Conservation (phyloP, 2,797 vertebrate genomes). For the Periophthalmus magnuspinnatus region DNA sequence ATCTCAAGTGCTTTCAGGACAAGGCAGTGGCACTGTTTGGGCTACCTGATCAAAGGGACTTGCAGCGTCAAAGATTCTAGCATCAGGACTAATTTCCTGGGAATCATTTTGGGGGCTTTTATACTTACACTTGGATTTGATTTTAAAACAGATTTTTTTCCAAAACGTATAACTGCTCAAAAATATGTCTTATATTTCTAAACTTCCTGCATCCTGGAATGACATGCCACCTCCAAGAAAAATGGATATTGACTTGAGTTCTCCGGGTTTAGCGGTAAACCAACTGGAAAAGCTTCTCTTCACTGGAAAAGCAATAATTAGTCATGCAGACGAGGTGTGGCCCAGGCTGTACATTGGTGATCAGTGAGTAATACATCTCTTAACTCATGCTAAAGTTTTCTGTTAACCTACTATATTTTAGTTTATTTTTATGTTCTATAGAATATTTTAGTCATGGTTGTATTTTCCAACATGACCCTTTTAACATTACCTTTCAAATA, state of each 20-base stretch:
- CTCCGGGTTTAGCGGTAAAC: constrained; percentile 84
- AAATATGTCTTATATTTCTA: constrained; percentile 67
- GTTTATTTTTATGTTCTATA: neutral
- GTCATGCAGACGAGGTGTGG: constrained; percentile 91
- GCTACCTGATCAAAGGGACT: constrained; percentile 11
- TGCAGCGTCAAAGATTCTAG: neutral
- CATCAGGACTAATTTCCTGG: neutral
- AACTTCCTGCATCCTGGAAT: constrained; percentile 63
- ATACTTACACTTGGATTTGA: neutral
- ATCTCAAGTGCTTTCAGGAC: constrained; percentile 25
- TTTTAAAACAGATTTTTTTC: neutral
- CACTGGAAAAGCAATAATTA: constrained; percentile 84
- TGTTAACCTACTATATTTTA: neutral
- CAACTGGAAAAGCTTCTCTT: constrained; percentile 87
- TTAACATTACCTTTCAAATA: neutral
- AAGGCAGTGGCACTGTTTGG: constrained; percentile 7
- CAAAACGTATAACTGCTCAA: neutral
- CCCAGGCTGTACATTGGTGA: constrained; percentile 90
- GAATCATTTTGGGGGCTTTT: neutral
- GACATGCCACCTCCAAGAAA: constrained; percentile 46
- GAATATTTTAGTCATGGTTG: neutral
- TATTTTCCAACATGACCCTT: neutral
- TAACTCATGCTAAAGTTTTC: neutral
- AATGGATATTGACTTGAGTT: constrained; percentile 73
- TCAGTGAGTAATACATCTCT: constrained; percentile 77